Evolutionary conservation across 1,140 invertebrate genomes (phyloP).

Genomic region (Teleogryllus occipitalis): DNA sequence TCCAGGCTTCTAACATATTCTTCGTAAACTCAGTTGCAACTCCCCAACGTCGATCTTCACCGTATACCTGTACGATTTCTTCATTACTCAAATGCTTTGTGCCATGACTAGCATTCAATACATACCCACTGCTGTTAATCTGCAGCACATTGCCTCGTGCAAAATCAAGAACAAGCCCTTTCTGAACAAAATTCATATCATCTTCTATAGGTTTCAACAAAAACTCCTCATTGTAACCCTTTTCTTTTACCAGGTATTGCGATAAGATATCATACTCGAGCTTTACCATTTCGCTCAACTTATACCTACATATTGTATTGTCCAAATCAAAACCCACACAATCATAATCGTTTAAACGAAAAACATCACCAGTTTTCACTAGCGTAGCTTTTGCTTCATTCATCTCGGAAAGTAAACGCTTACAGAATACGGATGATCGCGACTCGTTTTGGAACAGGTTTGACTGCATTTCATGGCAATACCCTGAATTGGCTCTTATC

Average conservation of each 20-base stretch:
- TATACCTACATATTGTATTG: constrained; percentile 61
- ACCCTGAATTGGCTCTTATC: not conserved
- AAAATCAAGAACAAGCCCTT: constrained; percentile 66
- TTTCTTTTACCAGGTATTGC: constrained; percentile 52
- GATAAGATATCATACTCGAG: constrained; percentile 55
- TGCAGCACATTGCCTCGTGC: constrained; percentile 64
- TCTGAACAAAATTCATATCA: constrained; percentile 59
- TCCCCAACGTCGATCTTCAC: constrained; percentile 49
- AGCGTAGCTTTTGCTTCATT: not conserved
- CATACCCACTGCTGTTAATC: constrained; percentile 48
- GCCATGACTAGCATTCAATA: constrained; percentile 61
- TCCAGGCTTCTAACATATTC: constrained; percentile 51
- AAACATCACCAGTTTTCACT: constrained; percentile 23
- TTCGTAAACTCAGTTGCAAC: constrained; percentile 43
- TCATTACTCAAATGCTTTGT: constrained; percentile 46
- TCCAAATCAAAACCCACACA: constrained; percentile 76
- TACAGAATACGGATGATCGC: not conserved
- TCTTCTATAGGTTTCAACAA: constrained; percentile 43
- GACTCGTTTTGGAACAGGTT: not conserved
- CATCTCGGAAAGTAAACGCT: not conserved
- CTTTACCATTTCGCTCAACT: constrained; percentile 50
- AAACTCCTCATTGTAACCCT: constrained; percentile 47
- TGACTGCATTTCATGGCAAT: not conserved
- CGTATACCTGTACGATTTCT: constrained; percentile 56
- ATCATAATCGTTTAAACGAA: constrained; percentile 54